Base-by-base conservation (phyloP, 2,888 invertebrate genomes). In the Rhingia rostrata region DNA sequence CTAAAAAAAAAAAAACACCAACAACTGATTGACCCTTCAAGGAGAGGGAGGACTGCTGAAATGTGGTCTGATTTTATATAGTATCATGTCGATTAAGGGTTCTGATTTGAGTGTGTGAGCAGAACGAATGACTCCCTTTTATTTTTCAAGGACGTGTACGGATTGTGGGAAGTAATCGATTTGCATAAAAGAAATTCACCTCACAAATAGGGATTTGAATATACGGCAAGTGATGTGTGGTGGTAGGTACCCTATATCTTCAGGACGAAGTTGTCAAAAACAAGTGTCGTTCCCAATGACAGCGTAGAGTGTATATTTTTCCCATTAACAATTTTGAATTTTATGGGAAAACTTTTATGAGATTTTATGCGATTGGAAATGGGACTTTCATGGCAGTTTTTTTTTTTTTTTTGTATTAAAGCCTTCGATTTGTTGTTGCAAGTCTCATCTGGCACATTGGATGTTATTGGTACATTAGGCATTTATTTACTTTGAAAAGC, bases 331-430 rank as follows among this genome's bases (percentile, higher is more conserved):
- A 54, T 56, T 79, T 79, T 79, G 66, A 66, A 61, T 75, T 84
- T 84, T 75, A 84, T 84, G 70, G 60, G 60, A 74, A 84, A 84
- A 84, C 66, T 84, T 84, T 75, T 80, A 80, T 75, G 74, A 66
- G 79, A 80, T 80, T 74, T 75, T 80, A 54, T 30, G 74, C 66
- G 75, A 66, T 80, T 64, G 32, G 37, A 77, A 43, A 77, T 77
- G 82, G 56, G 51, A 79, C 10, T 61, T 69, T 73, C 14, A 3
- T 53, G 32, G 33, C n/a, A 56, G 60, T 47, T 69, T 69, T 14
- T 45, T 54, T 63, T 58, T 30, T 54, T 54, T 63, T 58, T 22
- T n/a, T n/a, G n/a, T n/a, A 35, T 41, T 53, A 60, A 80, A 70
- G 43, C 70, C 64, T 70, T 82, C 72, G 77, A 82, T 73, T 77